Evolutionary conservation across 1,140 invertebrate species (phyloP), one percentile per base, ranked within the genome.

Genomic region (Halictus rubicundus): DNA sequence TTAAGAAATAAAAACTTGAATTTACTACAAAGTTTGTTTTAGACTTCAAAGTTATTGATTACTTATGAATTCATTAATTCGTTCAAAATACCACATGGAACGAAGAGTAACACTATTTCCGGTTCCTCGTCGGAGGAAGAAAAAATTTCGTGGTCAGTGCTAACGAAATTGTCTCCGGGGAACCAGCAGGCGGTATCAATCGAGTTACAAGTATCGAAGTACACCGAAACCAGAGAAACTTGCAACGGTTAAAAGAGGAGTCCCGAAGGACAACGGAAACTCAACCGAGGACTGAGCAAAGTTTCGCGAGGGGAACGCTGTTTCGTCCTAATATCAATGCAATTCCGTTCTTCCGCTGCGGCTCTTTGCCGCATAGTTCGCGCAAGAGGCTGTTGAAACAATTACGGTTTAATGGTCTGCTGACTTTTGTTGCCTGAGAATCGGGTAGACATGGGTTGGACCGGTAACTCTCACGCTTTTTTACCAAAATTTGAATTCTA

Each of bases 191-290:
- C 52, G 21, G 60, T 82, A 64, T 77, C 80, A 86, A 86, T 86
- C 65, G 76, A 86, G 84, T 86, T 86, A 82, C 68, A 42, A 78
- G 74, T 83, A 86, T 86, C 80, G 57, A 63, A 83, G 72, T 82
- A 72, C 63, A 70, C 21, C 37, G 71, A 23, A 71, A 65, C 80
- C 46, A n/a, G 70, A 9, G 21, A 46, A 86, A 77, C 39, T 66
- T 75, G 74, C 69, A 23, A 49, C 61, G 46, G 79, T 86, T 70
- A 60, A 60, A 75, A 68, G 54, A 80, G 80, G 64, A 23, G 42
- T 86, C 72, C 80, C 84, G 6, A 19, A 59, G 68, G 75, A 49
- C n/a, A 52, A 3, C 12, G 64, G 37, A 65, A 86, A 85, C 83
- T 86, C 73, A 25, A 75, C 42, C 42, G 69, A 64, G 21, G 32